Evolutionary conservation across 2,113 vertebrate species (phyloP).

Genomic region (Geothlypis trichas): DNA sequence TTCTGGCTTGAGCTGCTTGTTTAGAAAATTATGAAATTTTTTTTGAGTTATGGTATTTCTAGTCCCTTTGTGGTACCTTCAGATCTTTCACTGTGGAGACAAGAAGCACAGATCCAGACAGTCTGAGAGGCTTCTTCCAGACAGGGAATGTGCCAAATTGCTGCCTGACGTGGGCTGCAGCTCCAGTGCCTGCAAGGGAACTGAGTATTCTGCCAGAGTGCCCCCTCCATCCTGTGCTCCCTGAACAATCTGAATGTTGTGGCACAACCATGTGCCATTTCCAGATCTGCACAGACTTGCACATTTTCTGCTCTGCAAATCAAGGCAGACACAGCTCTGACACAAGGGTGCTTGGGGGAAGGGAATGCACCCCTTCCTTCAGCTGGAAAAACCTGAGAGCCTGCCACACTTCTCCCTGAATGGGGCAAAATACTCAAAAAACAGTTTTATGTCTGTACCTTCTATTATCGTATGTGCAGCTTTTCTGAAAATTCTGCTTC

Average conservation of each 20-base stretch:
- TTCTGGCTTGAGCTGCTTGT: neutral
- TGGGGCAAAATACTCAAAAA: neutral
- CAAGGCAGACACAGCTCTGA: neutral
- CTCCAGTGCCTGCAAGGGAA: neutral
- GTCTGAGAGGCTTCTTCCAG: neutral
- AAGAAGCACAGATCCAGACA: neutral
- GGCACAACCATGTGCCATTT: constrained; percentile 11
- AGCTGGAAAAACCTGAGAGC: neutral
- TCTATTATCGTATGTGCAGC: neutral
- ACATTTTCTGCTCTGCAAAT: neutral
- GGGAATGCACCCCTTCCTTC: neutral
- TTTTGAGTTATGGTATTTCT: neutral
- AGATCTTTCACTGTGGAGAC: neutral
- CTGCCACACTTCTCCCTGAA: neutral
- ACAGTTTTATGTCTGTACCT: neutral
- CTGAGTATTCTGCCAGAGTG: constrained; percentile 37
- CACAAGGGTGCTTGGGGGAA: neutral
- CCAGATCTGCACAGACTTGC: neutral
- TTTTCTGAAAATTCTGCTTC: neutral
- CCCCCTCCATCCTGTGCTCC: constrained; percentile 42
- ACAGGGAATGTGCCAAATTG: neutral
- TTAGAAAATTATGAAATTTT: neutral
- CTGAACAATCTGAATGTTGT: constrained; percentile 32
- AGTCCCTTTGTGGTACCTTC: neutral
- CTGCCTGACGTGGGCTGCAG: constrained; percentile 15